A percentile compares a stretch with the other conserved stretches of the same genome.
Evolutionary conservation across 2,113 vertebrate genomes (phyloP).

Genomic region (Oreochromis niloticus): DNA sequence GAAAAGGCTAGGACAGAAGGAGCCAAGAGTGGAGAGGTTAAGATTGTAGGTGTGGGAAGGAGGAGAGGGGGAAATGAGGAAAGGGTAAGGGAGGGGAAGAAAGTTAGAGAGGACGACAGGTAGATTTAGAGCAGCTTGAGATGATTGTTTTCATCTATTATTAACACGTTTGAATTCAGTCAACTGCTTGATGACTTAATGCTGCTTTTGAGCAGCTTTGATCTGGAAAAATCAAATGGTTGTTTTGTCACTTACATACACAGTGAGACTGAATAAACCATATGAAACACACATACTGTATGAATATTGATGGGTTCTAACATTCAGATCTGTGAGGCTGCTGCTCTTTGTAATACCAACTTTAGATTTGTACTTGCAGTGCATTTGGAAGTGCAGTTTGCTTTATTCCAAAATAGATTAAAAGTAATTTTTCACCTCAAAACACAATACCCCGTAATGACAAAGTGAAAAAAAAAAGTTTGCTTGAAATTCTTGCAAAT

Average conservation of each 20-base stretch:
- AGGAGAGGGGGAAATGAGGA: not conserved
- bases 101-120: not conserved
- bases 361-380: not conserved
- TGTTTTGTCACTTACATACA: not conserved
- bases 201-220: not conserved
- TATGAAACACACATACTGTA: not conserved
- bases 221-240: not conserved
- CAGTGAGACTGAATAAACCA: not conserved
- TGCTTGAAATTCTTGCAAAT: not conserved
- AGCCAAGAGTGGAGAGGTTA: not conserved
- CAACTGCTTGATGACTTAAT: not conserved
- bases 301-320: not conserved
- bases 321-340: not conserved
- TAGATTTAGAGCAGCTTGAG: not conserved
- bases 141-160: not conserved
- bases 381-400: not conserved
- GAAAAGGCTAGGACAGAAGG: not conserved
- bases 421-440: accelerated
- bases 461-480: not conserved
- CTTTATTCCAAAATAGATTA: not conserved
- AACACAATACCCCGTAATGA: not conserved
- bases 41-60: not conserved
- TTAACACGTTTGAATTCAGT: not conserved
- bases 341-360: not conserved
- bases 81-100: not conserved